Evolutionary conservation across 2,888 invertebrate genomes (phyloP).

Genomic region (Perithous albicinctus): DNA sequence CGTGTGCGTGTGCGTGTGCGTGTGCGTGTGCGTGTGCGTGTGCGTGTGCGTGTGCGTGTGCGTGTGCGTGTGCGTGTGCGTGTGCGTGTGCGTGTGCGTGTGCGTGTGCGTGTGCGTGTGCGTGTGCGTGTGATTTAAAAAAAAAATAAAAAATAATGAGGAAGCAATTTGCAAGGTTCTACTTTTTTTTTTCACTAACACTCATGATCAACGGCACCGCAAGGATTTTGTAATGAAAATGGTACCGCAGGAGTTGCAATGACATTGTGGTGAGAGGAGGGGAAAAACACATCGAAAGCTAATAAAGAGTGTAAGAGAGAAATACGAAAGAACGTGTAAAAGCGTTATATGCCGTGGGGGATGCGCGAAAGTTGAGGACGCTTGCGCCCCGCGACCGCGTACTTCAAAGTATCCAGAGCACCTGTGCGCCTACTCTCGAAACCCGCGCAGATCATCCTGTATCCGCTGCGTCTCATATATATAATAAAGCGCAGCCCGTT

Average conservation of each 20-base stretch:
- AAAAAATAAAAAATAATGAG: too few species aligned
- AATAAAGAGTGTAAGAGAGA: neutral
- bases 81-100: too few species aligned
- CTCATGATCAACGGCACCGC: too few species aligned
- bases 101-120: too few species aligned
- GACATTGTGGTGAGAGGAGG: neutral
- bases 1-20: too few species aligned
- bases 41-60: too few species aligned
- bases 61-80: too few species aligned
- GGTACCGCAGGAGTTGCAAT: neutral
- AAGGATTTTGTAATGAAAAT: neutral
- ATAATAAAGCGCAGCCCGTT: constrained; percentile 76
- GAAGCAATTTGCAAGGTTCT: too few species aligned
- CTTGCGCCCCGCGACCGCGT: constrained; percentile 75
- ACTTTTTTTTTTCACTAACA: too few species aligned
- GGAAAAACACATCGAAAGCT: neutral
- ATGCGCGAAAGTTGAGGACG: constrained; percentile 65
- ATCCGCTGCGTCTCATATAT: constrained; percentile 73
- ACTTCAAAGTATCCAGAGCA: constrained; percentile 73
- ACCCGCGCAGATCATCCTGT: constrained; percentile 68
- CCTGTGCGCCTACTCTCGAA: constrained; percentile 72
- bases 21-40: too few species aligned
- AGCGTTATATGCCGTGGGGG: constrained; percentile 18
- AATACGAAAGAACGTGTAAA: constrained; percentile 6
- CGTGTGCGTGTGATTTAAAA: too few species aligned